Conservation (phyloP, 2,797 vertebrate genomes). For the Kryptolebias ocellatus region DNA sequence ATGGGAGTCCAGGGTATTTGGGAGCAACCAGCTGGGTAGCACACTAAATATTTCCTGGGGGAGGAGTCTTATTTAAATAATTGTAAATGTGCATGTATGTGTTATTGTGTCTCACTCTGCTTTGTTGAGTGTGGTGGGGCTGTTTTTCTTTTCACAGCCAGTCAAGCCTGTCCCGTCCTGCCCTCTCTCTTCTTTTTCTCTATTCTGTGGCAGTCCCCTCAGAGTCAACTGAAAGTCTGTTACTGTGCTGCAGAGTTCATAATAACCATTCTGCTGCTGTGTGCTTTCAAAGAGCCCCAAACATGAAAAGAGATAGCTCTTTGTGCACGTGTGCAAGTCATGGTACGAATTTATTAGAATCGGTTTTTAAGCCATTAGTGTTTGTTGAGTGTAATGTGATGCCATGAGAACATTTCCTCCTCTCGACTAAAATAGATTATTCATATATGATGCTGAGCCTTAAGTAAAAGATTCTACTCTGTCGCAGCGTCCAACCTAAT, state of each 20-base stretch:
- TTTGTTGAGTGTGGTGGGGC: slow-evolving; percentile 43
- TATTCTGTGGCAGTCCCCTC: slow-evolving; percentile 58
- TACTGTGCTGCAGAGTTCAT: slow-evolving; percentile 63
- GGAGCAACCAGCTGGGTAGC: slow-evolving; percentile 65
- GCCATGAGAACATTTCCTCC: slow-evolving; percentile 21
- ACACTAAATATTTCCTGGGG: slow-evolving; percentile 52
- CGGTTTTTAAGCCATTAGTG: slow-evolving; percentile 18
- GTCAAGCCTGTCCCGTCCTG: slow-evolving; percentile 72
- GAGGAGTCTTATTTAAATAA: slow-evolving; percentile 60
- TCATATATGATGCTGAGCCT: not conserved
- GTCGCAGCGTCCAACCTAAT: slow-evolving; percentile 40
- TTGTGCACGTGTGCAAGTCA: slow-evolving; percentile 25
- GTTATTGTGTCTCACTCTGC: slow-evolving; percentile 48
- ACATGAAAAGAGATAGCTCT: slow-evolving; percentile 33
- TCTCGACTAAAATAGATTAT: slow-evolving; percentile 14
- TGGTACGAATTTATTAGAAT: slow-evolving; percentile 43
- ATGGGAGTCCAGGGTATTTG: slow-evolving; percentile 48
- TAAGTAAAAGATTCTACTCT: slow-evolving; percentile 6
- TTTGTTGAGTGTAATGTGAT: slow-evolving; percentile 7
- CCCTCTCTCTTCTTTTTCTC: slow-evolving; percentile 54
- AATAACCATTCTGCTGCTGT: slow-evolving; percentile 54
- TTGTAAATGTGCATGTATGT: slow-evolving; percentile 44
- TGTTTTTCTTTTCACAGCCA: slow-evolving; percentile 68
- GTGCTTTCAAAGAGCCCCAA: slow-evolving; percentile 48
- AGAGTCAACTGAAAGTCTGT: slow-evolving; percentile 64